phyloP scores from a whole-genome alignment of 2,113 vertebrate genomes.

The Dolichotis patagonum region DNA sequence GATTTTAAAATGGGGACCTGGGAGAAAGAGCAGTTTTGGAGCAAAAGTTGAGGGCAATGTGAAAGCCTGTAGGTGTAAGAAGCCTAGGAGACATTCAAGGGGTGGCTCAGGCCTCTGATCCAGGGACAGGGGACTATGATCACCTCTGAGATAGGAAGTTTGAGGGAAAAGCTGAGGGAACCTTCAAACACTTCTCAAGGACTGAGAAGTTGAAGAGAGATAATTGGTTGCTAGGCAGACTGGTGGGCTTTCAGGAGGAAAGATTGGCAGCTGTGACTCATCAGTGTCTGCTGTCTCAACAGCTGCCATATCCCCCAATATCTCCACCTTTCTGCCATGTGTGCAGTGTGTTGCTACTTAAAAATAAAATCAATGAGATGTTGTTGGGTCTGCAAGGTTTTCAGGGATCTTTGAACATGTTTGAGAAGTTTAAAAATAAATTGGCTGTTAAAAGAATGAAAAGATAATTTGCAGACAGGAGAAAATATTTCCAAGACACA shows the following conservation, averaged over 20 bases:
- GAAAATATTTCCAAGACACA: conserved; percentile 33
- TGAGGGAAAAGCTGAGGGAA: not conserved
- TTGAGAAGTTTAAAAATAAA: not conserved
- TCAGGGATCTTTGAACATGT: not conserved
- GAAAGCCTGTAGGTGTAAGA: not conserved
- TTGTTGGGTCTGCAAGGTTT: not conserved
- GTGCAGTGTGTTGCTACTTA: not conserved
- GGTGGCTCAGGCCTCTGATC: not conserved
- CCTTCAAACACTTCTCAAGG: not conserved
- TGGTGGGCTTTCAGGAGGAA: conserved; percentile 21
- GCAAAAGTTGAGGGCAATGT: not conserved
- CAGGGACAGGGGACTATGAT: not conserved
- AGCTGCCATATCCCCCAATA: not conserved
- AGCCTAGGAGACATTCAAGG: not conserved
- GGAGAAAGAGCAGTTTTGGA: not conserved
- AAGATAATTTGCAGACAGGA: not conserved
- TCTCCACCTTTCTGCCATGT: not conserved
- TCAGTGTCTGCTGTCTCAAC: not conserved
- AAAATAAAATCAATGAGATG: not conserved
- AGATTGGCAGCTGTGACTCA: not conserved
- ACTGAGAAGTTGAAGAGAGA: not conserved
- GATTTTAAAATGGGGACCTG: not conserved
- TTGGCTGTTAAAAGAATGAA: not conserved
- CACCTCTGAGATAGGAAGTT: not conserved
- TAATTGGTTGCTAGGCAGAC: not conserved